Base-by-base conservation (phyloP, 1,140 invertebrate genomes). In the Rhyacophila brunnea region DNA sequence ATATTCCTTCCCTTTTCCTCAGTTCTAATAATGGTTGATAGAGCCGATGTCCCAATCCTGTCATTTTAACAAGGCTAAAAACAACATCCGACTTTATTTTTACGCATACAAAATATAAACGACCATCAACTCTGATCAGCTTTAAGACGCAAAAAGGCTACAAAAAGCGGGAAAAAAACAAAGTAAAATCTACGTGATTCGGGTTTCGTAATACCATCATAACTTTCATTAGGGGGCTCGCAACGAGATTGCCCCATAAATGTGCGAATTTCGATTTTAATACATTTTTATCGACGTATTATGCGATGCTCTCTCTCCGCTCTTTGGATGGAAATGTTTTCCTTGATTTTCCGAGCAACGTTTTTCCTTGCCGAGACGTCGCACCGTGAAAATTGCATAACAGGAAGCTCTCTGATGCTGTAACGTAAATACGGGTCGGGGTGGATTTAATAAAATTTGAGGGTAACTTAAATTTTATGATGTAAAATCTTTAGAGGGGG, bases 201-300 rank as follows among this genome's bases (percentile, higher is more conserved):
- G 23, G 23, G 23, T 28, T 9, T 5, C 44, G 20, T 46, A 15
- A 18, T 23, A 18, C 7, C 44, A 18, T 23, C 44, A 23, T 23
- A 15, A 46, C 44, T 46, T 23, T 46, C 44, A 46, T 46, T 46
- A 19, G n/a, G n/a, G 42, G 23, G 4, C 23, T 9, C 23, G 23
- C 23, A 28, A 28, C 23, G 23, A 53, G 18, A 52, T 23, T 57
- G 43, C 36, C 15, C 54, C 53, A 58, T 58, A 53, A 62, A 46
- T 28, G 54, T 11, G 46, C 47, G 38, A 28, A 58, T 49, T 19
- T 18, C 45, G 48, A 47, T 58, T 62, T 62, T 62, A 61, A 62
- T 62, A 62, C 60, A 48, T 58, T 62, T 62, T 62, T 62, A 62
- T 62, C 42, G 50, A 43, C 14, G 17, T 48, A 58, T 62, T 62